Evolutionary conservation across 1,140 invertebrate species (phyloP).

Genomic region (Drosophila sturtevanti): DNA sequence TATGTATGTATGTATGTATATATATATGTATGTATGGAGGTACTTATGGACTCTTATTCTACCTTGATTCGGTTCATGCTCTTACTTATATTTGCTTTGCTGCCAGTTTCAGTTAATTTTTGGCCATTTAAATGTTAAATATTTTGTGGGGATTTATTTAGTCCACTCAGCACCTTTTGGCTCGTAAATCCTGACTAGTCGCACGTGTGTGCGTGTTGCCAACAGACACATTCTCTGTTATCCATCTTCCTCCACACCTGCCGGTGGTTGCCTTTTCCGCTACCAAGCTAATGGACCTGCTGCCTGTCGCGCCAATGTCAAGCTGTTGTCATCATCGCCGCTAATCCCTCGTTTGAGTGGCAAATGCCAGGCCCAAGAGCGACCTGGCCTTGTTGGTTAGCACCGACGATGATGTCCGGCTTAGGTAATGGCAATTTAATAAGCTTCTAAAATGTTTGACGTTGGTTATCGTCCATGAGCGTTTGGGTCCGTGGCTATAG

Average conservation of each 20-base stretch:
- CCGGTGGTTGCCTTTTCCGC: background rate
- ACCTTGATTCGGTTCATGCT: background rate
- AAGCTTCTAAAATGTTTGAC: constrained; percentile 59
- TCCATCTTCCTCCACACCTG: constrained; percentile 1
- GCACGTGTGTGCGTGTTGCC: constrained; percentile 21
- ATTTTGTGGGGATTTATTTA: constrained; percentile 59
- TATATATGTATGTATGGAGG: constrained; percentile 8
- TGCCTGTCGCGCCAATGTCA: constrained; percentile 55
- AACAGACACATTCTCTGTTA: constrained; percentile 13
- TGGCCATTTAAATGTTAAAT: constrained; percentile 74
- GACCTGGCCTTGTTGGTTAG: constrained; percentile 6
- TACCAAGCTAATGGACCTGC: constrained; percentile 58
- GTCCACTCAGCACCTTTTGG: constrained; percentile 9
- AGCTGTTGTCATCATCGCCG: constrained; percentile 78
- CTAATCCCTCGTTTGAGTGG: constrained; percentile 78
- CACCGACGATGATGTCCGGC: constrained; percentile 64
- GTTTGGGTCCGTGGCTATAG: background rate
- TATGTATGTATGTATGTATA: constrained; percentile 39
- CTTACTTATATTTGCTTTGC: background rate
- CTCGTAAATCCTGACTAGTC: constrained; percentile 18
- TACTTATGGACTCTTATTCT: background rate
- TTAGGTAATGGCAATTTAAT: constrained; percentile 80
- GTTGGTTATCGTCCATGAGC: constrained; percentile 15
- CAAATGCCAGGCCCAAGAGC: constrained; percentile 55
- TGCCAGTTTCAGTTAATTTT: constrained; percentile 63